phyloP scores from a whole-genome alignment of 2,797 vertebrate genomes.

The Lacerta viridis region DNA sequence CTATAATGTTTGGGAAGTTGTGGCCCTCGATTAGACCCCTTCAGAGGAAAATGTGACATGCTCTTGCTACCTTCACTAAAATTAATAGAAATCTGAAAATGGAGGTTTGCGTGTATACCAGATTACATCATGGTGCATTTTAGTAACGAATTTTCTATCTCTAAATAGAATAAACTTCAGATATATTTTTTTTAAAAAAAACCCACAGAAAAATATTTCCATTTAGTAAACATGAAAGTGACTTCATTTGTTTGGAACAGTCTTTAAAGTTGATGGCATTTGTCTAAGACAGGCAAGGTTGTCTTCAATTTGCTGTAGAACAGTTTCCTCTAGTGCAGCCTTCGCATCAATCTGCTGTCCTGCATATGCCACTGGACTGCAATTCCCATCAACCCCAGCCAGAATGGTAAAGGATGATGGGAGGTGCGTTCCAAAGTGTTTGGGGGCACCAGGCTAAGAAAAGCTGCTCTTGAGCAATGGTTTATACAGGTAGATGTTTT shows the following conservation, averaged over 20 bases:
- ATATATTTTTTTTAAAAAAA: not conserved
- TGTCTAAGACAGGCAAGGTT: constrained; percentile 2
- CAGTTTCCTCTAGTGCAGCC: not conserved
- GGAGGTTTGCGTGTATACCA: not conserved
- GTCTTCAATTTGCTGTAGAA: not conserved
- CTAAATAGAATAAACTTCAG: not conserved
- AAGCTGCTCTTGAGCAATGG: not conserved
- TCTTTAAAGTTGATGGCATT: not conserved
- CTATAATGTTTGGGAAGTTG: not conserved
- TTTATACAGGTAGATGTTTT: not conserved
- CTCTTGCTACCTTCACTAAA: not conserved
- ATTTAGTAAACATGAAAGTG: constrained; percentile 4
- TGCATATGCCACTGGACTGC: too few relatives aligned
- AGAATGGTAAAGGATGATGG: too few relatives aligned
- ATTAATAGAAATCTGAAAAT: constrained; percentile 8
- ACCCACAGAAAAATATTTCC: not conserved
- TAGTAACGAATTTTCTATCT: not conserved
- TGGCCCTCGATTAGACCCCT: not conserved
- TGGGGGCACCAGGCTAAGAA: too few relatives aligned
- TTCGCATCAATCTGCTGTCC: too few relatives aligned
- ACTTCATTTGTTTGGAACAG: not conserved
- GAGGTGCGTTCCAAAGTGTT: too few relatives aligned
- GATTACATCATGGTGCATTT: not conserved
- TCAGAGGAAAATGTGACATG: not conserved
- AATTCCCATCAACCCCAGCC: too few relatives aligned